These are phyloP conservation scores for Nasonia giraulti DNA, from an alignment of 1,140 invertebrate genomes.

Conservation along the genomic window DNA sequence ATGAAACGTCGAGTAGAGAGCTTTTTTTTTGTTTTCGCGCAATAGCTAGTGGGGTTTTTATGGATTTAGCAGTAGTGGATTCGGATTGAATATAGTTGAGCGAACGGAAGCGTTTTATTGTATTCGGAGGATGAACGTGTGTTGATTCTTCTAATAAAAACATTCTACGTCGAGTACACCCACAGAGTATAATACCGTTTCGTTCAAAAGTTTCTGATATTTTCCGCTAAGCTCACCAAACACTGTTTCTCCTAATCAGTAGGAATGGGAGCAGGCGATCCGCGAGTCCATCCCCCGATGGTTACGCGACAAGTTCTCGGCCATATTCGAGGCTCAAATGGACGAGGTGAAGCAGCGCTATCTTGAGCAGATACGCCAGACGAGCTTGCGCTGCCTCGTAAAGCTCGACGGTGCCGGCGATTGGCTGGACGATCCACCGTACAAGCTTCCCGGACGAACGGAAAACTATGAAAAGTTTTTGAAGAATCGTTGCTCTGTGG, in stretches of 20 bases:
- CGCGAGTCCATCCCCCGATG: neutral
- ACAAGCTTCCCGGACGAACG: constrained; percentile 77
- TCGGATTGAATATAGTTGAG: too few relatives aligned
- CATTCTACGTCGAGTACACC: too few relatives aligned
- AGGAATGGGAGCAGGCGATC: constrained; percentile 47
- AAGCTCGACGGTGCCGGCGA: constrained; percentile 62
- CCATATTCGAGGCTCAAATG: constrained; percentile 14
- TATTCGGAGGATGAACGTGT: too few relatives aligned
- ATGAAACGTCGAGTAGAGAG: too few relatives aligned
- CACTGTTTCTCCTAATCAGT: neutral
- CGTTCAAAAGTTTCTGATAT: too few relatives aligned
- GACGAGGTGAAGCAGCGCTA: constrained; percentile 62
- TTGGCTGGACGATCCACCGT: constrained; percentile 62
- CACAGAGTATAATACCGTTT: too few relatives aligned
- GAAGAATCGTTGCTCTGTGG: constrained; percentile 75
- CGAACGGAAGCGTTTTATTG: too few relatives aligned
- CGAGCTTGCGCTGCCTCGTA: constrained; percentile 73
- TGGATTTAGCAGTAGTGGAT: too few relatives aligned
- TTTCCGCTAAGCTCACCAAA: too few relatives aligned
- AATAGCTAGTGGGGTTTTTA: too few relatives aligned
- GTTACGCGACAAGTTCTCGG: constrained; percentile 23
- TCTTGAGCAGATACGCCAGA: constrained; percentile 71
- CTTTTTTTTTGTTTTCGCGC: too few relatives aligned
- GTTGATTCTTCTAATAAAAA: too few relatives aligned
- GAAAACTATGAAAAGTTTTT: constrained; percentile 76